Evolutionary conservation across 2,797 vertebrate species (phyloP), one percentile per base, ranked within the genome.

Genomic region (Syngnathus rostellatus): DNA sequence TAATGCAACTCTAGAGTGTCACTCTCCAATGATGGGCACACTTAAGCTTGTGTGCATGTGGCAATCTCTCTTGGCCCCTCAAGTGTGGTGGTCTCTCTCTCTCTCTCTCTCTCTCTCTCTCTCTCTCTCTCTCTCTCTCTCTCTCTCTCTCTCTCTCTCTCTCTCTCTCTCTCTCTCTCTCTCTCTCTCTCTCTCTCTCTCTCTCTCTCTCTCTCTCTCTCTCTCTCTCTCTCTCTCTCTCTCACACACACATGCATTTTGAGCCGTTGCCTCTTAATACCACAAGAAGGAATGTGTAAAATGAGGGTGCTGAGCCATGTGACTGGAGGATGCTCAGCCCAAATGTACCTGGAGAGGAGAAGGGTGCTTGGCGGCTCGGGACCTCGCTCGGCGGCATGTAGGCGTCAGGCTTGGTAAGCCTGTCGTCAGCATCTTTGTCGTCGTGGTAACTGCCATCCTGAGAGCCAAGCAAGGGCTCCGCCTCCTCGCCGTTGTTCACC

Each of bases 401-500:
- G 41, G 82, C 73, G 21, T 90, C 89, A 0, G 93, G 92, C 83
- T 96, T 98, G 0, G 89, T 74, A 67, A 89, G 87, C 6, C 85
- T 81, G 51, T 91, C 91, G 0, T 94, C 94, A 0, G 89, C 78
- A 72, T 94, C 93, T 89, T 91, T 93, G 82, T 94, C 91, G 0
- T 92, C 94, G 45, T 85, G 79, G 85, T 83, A 90, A 81, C 77
- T 83, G 81, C 89, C 82, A 0, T 93, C 93, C 59, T 92, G 94
- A 1, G 93, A 90, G 37, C 72, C 72, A 5, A 84, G 80, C 37
- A 70, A 55, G 0, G 90, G 82, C 7, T 89, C 89, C 1, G 90
- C 88, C 0, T 95, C 93, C 55, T 86, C 85, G 7, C 43, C 66
- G 1, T 93, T 93, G 70, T 98, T 93, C 70, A 97, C 96, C 62